Base-by-base conservation (phyloP, 2,888 invertebrate species). In the Horisme vitalbata region DNA sequence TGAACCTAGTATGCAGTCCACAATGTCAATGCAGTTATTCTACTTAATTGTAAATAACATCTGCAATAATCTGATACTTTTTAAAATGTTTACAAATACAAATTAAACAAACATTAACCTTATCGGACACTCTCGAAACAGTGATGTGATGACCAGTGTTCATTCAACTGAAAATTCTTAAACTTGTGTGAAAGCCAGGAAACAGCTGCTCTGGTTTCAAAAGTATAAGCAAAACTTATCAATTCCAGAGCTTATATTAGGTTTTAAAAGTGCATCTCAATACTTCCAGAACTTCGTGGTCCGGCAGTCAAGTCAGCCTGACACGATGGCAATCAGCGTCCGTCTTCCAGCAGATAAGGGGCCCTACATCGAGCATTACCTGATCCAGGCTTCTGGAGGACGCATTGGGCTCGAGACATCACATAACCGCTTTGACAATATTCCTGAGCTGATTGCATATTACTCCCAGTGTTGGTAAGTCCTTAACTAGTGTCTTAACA, bases 321-420 rank as follows among this genome's bases (percentile, higher is more conserved):
- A 96, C 65, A 97, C 98, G 39, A 97, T 98, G 97, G 98, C 98
- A 26, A 93, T 99, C 58, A 97, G 97, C 33, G 97, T 98, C 32
- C 94, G 97, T 7, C 90, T 97, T 53, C 96, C 97, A 0, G 93
- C 94, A 11, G 95, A 95, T 66, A 96, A 95, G 68, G 96, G 96
- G 1, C 96, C 96, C 5, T 97, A 97, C 82, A 97, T 98, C 71
- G 98, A 99, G 77, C 98, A 99, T 85, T 99, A 98, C 90, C 93
- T 99, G 67, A 96, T 99, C 61, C 97, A 97, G 82, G 95, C 96
- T 9, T 92, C 93, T 34, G 92, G 92, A 27, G 94, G 95, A 38
- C 93, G 95, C 63, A 91, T 98, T 54, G 95, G 96, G 38, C 91
- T 99, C 59, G 98, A 99, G 85, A 97, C 97, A 47, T 98, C 98